phyloP scores from a whole-genome alignment of 2,888 invertebrate genomes.

The Linnaemya tessellans region DNA sequence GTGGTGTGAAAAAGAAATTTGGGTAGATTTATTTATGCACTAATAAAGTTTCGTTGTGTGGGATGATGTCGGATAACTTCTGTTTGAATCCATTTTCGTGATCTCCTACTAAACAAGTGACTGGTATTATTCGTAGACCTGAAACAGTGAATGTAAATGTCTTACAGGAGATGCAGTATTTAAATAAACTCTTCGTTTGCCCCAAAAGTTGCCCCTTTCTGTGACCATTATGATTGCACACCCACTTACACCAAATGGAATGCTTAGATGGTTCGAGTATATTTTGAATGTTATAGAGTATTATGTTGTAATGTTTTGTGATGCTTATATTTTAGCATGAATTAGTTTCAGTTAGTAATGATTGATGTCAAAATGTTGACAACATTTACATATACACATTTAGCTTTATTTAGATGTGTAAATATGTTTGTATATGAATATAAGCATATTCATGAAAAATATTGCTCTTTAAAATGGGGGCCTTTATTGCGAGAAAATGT shows the following conservation, averaged over 20 bases:
- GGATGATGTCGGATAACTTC: too few species aligned
- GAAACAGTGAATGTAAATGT: too few species aligned
- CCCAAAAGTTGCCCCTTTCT: slow-evolving; percentile 1
- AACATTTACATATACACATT: slow-evolving; percentile 39
- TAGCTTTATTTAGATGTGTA: neutral
- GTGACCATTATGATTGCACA: neutral
- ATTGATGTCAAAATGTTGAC: slow-evolving; percentile 71
- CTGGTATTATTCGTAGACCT: too few species aligned
- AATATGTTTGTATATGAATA: neutral
- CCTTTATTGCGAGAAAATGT: too few species aligned
- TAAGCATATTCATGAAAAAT: neutral
- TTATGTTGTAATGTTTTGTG: slow-evolving; percentile 65
- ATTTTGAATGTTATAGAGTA: slow-evolving; percentile 48
- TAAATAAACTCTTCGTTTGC: neutral
- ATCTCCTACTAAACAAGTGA: too few species aligned
- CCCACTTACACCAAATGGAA: neutral
- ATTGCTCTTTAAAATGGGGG: neutral
- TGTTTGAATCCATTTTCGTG: too few species aligned
- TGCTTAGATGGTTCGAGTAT: slow-evolving; percentile 15
- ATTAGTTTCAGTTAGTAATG: slow-evolving; percentile 70
- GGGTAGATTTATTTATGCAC: too few species aligned
- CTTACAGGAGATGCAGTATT: neutral
- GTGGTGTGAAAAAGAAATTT: too few species aligned
- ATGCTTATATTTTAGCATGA: slow-evolving; percentile 70
- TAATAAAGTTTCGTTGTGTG: too few species aligned